These are phyloP conservation scores for Ormyrus rosae DNA, from an alignment of 2,888 invertebrate genomes.

Conservation along the genomic window DNA sequence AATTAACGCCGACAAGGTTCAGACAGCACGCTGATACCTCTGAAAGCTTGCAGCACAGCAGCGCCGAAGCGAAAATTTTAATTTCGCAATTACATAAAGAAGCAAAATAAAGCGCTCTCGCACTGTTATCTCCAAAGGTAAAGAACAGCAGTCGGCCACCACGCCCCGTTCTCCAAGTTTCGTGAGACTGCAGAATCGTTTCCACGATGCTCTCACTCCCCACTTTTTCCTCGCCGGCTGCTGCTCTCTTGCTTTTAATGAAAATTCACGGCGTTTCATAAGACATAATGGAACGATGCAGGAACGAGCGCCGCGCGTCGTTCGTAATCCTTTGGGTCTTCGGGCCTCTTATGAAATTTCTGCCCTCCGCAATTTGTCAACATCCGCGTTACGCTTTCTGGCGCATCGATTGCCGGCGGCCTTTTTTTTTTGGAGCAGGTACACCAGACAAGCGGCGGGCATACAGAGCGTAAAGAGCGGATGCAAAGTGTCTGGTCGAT, in stretches of 20 bases:
- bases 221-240: background rate
- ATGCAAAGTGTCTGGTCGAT: background rate
- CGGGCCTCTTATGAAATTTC: conserved; percentile 10
- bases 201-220: background rate
- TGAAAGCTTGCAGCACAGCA: too few species aligned
- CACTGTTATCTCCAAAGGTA: background rate
- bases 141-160: background rate
- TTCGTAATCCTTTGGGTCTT: conserved; percentile 1
- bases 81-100: conserved; percentile 12
- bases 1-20: too few species aligned
- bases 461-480: conserved; percentile 19
- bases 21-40: too few species aligned
- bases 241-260: conserved; percentile 11
- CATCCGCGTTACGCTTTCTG: conserved; percentile 20
- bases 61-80: too few species aligned
- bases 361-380: conserved; percentile 35
- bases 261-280: conserved; percentile 15
- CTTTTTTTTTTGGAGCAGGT: conserved; percentile 2
- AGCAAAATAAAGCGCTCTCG: background rate
- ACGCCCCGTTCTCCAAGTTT: conserved; percentile 1
- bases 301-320: background rate
- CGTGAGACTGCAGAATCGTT: conserved; percentile 1
- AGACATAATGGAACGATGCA: conserved; percentile 22
- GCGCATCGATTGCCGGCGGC: background rate
- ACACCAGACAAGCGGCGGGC: background rate